Evolutionary conservation across 2,888 invertebrate genomes (phyloP), one percentile per base, ranked within the genome.

Genomic region (Lasioglossum figueresi): DNA sequence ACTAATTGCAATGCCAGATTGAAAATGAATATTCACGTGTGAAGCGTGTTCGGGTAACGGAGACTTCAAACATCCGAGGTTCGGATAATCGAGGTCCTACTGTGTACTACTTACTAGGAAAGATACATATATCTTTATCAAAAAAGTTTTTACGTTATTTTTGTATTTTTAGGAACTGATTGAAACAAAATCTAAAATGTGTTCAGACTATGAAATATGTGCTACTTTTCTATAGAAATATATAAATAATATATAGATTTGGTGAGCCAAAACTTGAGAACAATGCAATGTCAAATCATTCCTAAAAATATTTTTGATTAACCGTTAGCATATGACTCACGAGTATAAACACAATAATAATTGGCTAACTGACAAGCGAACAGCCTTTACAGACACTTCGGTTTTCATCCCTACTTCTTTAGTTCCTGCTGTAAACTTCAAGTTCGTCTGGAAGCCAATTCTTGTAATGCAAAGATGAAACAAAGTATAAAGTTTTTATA

Each of bases 331-430:
- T 10, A 12, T 43, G 70, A 70, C n/a, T 70, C 40, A 40, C 6
- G 40, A n/a, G 40, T 70, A 70, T n/a, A n/a, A n/a, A n/a, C 70
- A 70, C 40, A 40, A 40, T n/a, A 37, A n/a, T 23, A 70, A 70
- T 40, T 70, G 70, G 70, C 70, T 40, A n/a, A 40, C n/a, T 43
- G 70, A 70, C 70, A 70, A n/a, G n/a, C n/a, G 70, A 70, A 70
- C 40, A n/a, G n/a, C 5, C 14, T n/a, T 37, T 70, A 6, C n/a
- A 23, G 40, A 12, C 23, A 37, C 40, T 23, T 70, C 2, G 12
- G n/a, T n/a, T 70, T 43, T 70, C 40, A 12, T 14, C n/a, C 40
- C 14, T 8, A 37, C 14, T 40, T 40, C n/a, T 5, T 14, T 37
- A n/a, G n/a, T 4, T 14, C 14, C n/a, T n/a, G 23, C 40, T n/a